These are phyloP conservation scores for Phortica okadai DNA, from an alignment of 2,888 invertebrate genomes.

Conservation along the genomic window DNA sequence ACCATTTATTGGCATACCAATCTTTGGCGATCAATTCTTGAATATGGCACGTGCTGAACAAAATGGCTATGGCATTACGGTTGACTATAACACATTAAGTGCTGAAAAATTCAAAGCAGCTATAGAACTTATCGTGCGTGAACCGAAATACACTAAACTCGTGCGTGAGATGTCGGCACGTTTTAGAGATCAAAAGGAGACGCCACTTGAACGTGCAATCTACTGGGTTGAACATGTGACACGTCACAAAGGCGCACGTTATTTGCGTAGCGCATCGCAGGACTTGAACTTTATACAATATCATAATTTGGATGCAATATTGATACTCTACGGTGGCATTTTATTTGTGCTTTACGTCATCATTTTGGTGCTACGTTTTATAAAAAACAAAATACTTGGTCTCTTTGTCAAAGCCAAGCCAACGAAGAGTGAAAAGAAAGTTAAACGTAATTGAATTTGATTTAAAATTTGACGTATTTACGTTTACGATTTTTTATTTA, in stretches of 20 bases:
- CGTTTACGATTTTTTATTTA: no score
- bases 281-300: slow-evolving; percentile 54
- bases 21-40: slow-evolving; percentile 78
- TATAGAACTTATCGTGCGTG: slow-evolving; percentile 49
- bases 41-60: slow-evolving; percentile 77
- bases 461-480: background rate
- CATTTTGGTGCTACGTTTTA: slow-evolving; percentile 42
- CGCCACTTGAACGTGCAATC: slow-evolving; percentile 53
- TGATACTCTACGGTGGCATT: slow-evolving; percentile 43
- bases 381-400: slow-evolving; percentile 29
- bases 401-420: background rate
- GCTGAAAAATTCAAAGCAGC: slow-evolving; percentile 59
- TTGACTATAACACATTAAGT: slow-evolving; percentile 68
- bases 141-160: slow-evolving; percentile 46
- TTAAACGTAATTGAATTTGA: slow-evolving; percentile 47
- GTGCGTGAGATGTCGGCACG: slow-evolving; percentile 46
- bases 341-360: slow-evolving; percentile 46
- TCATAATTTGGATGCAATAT: slow-evolving; percentile 55
- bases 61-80: slow-evolving; percentile 74
- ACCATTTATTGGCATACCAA: slow-evolving; percentile 78
- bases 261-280: slow-evolving; percentile 54
- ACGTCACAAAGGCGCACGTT: slow-evolving; percentile 58
- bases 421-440: slow-evolving; percentile 40
- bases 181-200: slow-evolving; percentile 56
- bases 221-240: slow-evolving; percentile 62